phyloP scores from a whole-genome alignment of 2,113 vertebrate species.

The Agapornis roseicollis region DNA sequence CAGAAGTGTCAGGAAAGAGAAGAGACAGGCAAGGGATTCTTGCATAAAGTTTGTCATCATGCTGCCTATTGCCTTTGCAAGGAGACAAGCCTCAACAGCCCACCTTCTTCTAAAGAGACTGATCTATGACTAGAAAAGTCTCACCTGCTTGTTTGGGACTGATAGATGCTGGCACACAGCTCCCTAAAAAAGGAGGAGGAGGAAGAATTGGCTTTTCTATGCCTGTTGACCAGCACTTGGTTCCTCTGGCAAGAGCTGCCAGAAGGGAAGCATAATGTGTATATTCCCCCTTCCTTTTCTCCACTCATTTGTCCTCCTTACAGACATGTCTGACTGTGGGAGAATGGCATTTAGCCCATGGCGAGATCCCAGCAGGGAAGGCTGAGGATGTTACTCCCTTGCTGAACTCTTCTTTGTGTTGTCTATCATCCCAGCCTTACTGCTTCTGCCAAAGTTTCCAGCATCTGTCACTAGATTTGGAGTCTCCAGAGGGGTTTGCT shows the following conservation, averaged over 20 bases:
- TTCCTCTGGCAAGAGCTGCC: not conserved
- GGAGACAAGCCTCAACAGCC: not conserved
- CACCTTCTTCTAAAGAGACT: rapidly evolving
- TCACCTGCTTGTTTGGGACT: not conserved
- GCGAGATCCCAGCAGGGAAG: not conserved
- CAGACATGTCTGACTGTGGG: not conserved
- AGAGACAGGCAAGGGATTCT: not conserved
- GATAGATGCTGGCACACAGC: not conserved
- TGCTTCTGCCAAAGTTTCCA: not conserved
- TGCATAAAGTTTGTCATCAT: not conserved
- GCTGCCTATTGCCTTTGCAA: not conserved
- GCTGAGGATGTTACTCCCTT: not conserved
- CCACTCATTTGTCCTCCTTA: not conserved
- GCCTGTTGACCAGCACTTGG: not conserved
- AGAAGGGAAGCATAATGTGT: not conserved
- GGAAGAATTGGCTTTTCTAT: not conserved
- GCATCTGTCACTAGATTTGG: not conserved
- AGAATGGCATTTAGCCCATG: not conserved
- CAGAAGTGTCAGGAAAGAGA: not conserved
- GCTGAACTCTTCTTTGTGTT: not conserved
- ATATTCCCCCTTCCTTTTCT: not conserved
- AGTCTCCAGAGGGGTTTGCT: not conserved
- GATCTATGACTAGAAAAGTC: not conserved
- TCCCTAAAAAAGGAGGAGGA: not conserved
- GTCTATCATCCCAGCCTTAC: not conserved